Conservation (phyloP, 2,888 invertebrate genomes). For the Cheilosia variabilis region DNA sequence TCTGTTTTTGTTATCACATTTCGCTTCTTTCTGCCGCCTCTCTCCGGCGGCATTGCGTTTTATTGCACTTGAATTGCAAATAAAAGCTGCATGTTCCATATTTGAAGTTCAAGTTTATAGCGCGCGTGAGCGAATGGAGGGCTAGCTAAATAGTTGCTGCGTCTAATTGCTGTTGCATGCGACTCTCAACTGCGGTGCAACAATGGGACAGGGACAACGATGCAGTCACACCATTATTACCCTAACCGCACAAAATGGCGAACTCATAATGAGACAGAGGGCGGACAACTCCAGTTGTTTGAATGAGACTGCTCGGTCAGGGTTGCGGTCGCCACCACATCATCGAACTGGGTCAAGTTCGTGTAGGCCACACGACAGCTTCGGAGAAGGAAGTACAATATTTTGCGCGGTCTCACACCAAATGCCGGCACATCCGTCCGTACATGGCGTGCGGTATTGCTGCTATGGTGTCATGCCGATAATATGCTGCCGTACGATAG, state of each 20-base stretch:
- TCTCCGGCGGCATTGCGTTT: slow-evolving; percentile 5
- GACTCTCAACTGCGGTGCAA: background rate
- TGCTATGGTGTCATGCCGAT: slow-evolving; percentile 1
- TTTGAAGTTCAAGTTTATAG: slow-evolving; percentile 74
- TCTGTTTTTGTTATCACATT: slow-evolving; percentile 50
- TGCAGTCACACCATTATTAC: slow-evolving; percentile 43
- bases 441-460: background rate
- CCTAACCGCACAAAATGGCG: slow-evolving; percentile 31
- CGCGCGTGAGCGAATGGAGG: slow-evolving; percentile 26
- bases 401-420: slow-evolving; percentile 12
- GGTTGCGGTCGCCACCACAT: slow-evolving; percentile 21
- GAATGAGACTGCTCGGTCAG: slow-evolving; percentile 29
- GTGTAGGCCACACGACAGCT: slow-evolving; percentile 38
- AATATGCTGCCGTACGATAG: slow-evolving; percentile 21
- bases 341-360: slow-evolving; percentile 58
- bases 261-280: slow-evolving; percentile 41
- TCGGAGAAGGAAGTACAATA: slow-evolving; percentile 38
- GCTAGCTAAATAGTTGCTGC: slow-evolving; percentile 16
- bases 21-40: slow-evolving; percentile 3
- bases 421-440: slow-evolving; percentile 33
- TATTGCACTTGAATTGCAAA: slow-evolving; percentile 60
- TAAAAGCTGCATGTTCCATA: slow-evolving; percentile 52
- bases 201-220: slow-evolving; percentile 13
- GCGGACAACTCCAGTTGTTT: slow-evolving; percentile 20
- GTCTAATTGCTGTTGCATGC: slow-evolving; percentile 49